Percentiles rank a stretch among this genome's conserved stretches.
Evolutionary conservation across 2,113 vertebrate genomes (phyloP).

Genomic region (Emydura subglobosa): DNA sequence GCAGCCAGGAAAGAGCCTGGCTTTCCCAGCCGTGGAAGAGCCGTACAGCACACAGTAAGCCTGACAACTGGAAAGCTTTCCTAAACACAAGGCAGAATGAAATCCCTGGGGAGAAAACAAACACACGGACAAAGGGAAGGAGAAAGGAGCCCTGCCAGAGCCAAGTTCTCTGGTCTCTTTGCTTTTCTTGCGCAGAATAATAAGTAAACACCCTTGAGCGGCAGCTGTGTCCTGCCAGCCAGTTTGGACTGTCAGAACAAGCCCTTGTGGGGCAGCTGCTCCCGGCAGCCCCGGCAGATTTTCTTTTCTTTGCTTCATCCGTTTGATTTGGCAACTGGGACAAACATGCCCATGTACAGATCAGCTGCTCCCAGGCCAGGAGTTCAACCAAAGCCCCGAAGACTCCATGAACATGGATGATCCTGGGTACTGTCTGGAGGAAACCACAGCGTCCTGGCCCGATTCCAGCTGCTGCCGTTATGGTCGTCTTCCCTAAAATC

Average conservation of each 20-base stretch:
- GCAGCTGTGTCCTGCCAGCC: not conserved
- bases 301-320: not conserved
- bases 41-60: conserved; percentile 20
- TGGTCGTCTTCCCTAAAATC: not conserved
- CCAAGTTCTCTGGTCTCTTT: conserved; percentile 62
- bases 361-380: not conserved
- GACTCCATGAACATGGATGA: not conserved
- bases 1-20: no score
- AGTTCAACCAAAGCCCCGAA: not conserved
- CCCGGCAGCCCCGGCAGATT: conserved; percentile 1
- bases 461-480: not conserved
- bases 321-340: not conserved
- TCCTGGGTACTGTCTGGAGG: not conserved
- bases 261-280: not conserved
- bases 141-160: not conserved
- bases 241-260: conserved; percentile 14
- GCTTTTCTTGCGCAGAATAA: conserved; percentile 33
- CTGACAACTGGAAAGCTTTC: not conserved
- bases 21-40: no score
- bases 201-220: conserved; percentile 25
- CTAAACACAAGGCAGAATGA: conserved; percentile 44
- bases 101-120: conserved; percentile 32
- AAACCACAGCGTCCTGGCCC: not conserved
- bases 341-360: not conserved
- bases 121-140: not conserved